phyloP scores from a whole-genome alignment of 1,140 invertebrate species.

The Zeugodacus cucurbitae region DNA sequence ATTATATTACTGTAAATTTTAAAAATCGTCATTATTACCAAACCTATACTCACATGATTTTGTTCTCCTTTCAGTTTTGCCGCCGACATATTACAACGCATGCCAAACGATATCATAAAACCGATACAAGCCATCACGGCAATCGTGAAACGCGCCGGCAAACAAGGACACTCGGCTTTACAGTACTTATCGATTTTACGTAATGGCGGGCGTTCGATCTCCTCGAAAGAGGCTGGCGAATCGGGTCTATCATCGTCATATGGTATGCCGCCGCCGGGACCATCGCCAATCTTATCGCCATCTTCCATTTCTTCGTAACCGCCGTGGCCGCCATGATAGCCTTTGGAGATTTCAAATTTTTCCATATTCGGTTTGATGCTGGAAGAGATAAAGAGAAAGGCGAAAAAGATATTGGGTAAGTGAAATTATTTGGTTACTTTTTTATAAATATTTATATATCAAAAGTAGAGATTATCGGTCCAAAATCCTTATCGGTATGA shows the following conservation, averaged over 20 bases:
- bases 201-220: constrained; percentile 81
- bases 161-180: constrained; percentile 86
- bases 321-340: constrained; percentile 64
- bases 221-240: constrained; percentile 76
- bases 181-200: constrained; percentile 90
- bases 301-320: constrained; percentile 70
- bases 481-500: too few species aligned
- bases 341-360: constrained; percentile 72
- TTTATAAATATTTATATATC: background rate
- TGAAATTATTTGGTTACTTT: background rate
- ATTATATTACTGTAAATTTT: too few species aligned
- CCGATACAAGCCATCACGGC: constrained; percentile 87
- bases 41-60: constrained; percentile 68
- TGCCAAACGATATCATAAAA: constrained; percentile 93
- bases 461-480: too few species aligned
- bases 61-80: constrained; percentile 82
- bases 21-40: too few species aligned
- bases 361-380: constrained; percentile 67
- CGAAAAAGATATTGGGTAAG: background rate
- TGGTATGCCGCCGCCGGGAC: constrained; percentile 65
- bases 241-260: constrained; percentile 71
- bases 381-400: constrained; percentile 22
- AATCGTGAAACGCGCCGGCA: constrained; percentile 88
- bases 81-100: constrained; percentile 97
- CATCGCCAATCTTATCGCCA: constrained; percentile 67